These are phyloP conservation scores for Apaloderma vittatum DNA, from an alignment of 2,113 vertebrate genomes.

Conservation along the genomic window DNA sequence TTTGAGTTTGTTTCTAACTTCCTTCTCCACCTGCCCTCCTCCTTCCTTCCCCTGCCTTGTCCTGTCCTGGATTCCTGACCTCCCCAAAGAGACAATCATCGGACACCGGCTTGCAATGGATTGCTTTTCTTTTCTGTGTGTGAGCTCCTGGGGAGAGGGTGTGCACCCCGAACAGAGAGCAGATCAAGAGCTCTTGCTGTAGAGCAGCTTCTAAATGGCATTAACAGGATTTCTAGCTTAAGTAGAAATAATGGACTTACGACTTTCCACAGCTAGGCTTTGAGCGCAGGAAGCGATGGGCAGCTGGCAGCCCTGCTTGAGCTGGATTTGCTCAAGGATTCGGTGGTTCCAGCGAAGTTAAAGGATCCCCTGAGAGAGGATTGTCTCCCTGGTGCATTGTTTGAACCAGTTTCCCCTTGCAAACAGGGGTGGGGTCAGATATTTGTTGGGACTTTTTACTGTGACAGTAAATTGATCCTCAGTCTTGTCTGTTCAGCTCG, in stretches of 20 bases:
- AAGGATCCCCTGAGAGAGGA: slow-evolving; percentile 27
- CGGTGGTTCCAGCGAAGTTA: neutral
- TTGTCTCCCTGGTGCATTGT: slow-evolving; percentile 12
- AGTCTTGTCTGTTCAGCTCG: neutral
- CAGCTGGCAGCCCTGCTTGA: slow-evolving; percentile 8
- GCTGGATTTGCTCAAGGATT: slow-evolving; percentile 33
- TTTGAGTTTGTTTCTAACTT: slow-evolving; percentile 43
- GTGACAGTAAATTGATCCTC: slow-evolving; percentile 18
- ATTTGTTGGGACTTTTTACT: slow-evolving; percentile 25
- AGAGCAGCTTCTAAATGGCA: slow-evolving; percentile 40
- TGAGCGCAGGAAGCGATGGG: neutral
- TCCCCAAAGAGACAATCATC: slow-evolving; percentile 54
- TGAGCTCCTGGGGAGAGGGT: neutral
- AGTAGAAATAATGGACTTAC: slow-evolving; percentile 36
- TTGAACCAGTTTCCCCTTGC: slow-evolving; percentile 26
- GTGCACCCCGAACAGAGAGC: neutral
- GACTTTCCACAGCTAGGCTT: slow-evolving; percentile 38
- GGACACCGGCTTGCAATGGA: slow-evolving; percentile 45
- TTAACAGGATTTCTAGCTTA: slow-evolving; percentile 60
- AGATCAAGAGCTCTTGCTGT: slow-evolving; percentile 22
- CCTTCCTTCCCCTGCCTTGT: neutral
- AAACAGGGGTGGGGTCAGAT: neutral
- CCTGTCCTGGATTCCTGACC: slow-evolving; percentile 34
- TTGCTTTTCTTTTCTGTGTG: slow-evolving; percentile 33
- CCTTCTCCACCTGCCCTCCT: neutral